Percentiles rank a stretch among this genome's conserved stretches.
These are phyloP conservation scores for Drosophila nr. perissopoda DNA, from an alignment of 2,888 invertebrate genomes.

Conservation along the genomic window DNA sequence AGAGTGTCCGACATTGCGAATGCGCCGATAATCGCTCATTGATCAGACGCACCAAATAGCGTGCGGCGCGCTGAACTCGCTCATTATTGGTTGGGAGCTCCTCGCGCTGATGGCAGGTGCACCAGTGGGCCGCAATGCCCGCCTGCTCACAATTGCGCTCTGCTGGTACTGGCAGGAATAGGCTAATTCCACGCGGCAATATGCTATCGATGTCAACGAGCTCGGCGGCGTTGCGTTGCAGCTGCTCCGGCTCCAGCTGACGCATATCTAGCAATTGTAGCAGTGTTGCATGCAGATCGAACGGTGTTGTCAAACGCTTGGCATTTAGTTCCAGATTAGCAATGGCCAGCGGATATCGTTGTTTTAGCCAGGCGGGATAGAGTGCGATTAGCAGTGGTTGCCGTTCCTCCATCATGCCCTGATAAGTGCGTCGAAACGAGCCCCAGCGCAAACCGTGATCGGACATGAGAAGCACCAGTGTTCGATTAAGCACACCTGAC, in stretches of 20 bases:
- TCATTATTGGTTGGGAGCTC: constrained; percentile 86
- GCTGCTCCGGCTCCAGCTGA: constrained; percentile 84
- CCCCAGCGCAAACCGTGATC: constrained; percentile 97
- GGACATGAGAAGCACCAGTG: constrained; percentile 88
- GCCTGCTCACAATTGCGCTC: constrained; percentile 92
- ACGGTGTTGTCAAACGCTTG: constrained; percentile 91
- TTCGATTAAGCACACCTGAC: constrained; percentile 87
- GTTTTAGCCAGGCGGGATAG: constrained; percentile 90
- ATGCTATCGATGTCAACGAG: constrained; percentile 80
- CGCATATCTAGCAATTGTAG: constrained; percentile 88
- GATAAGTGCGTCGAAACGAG: constrained; percentile 91
- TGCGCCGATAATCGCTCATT: constrained; percentile 88
- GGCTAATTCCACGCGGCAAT: constrained; percentile 89
- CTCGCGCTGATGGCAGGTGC: constrained; percentile 91
- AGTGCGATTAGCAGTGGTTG: constrained; percentile 92
- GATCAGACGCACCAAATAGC: constrained; percentile 88
- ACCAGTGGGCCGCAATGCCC: constrained; percentile 93
- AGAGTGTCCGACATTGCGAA: constrained; percentile 88
- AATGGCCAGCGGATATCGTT: constrained; percentile 87
- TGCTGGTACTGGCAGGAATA: constrained; percentile 90
- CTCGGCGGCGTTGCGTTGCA: constrained; percentile 73
- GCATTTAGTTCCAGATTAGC: constrained; percentile 89
- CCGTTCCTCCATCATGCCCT: constrained; percentile 94
- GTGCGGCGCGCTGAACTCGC: constrained; percentile 87
- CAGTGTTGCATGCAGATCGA: constrained; percentile 93